Base-by-base conservation (phyloP, 2,113 vertebrate species). In the Acrocephalus arundinaceus region DNA sequence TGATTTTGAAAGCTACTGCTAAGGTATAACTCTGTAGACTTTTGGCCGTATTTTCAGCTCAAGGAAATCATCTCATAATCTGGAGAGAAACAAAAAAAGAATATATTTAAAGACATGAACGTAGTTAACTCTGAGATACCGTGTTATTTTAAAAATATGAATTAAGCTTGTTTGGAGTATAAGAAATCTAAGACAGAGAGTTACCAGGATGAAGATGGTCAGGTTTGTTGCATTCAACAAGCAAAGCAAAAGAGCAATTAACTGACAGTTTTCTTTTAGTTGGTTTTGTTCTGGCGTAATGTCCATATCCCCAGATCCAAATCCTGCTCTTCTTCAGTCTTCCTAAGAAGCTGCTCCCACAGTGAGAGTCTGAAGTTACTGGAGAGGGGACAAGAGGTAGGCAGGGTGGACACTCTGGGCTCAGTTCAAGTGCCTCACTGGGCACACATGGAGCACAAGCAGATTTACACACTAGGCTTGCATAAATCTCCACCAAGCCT, bases 221-320 rank as follows among this genome's bases (percentile, higher is more conserved):
- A 58, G 31, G 17, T 62, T 90, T 76, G 15, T 68, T 54, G 9
- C 13, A 35, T 51, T 46, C 59, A 84, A 73, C 13, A 92, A 83
- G 22, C 17, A 37, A 80, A 88, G 28, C 20, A 61, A 72, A 82
- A 85, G 49, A n/a, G 6, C 4, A n/a, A 46, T 55, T 71, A 78
- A 51, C 11, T 51, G 19, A 33, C 24, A 62, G 11, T 10, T 13
- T 3, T 15, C 7, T 80, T 80, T 86, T 41, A 45, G 45, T 31
- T 78, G 19, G 1, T 39, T 83, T 84, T 82, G 10, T 66, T 62
- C 11, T n/a, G 12, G 8, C 0, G 0, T 15, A 37, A 6, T 22
- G 20, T n/a, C 15, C 6, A 46, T 27, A 74, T 73, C 28, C 6
- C 23, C 54, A 76, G 19, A 85, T 68, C 37, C 68, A 71, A 48